phyloP scores from a whole-genome alignment of 2,888 invertebrate species.

The Cylindroiulus punctatus region DNA sequence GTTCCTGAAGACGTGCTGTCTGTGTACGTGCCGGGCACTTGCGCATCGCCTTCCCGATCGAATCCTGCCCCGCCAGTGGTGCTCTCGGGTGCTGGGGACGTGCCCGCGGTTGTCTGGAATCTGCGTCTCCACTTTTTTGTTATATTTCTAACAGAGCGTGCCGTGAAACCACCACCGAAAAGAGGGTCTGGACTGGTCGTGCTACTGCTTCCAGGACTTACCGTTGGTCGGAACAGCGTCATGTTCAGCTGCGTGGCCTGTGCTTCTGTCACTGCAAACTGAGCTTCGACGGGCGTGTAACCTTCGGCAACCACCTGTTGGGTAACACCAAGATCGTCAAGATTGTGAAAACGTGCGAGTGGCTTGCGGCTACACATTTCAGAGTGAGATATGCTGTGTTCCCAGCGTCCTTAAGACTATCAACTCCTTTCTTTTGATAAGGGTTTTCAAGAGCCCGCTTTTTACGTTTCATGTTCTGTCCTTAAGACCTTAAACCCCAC shows the following conservation, averaged over 20 bases:
- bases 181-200: not conserved
- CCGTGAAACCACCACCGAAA: constrained; percentile 48
- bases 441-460: no score
- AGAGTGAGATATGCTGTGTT: no score
- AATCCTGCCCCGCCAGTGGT: not conserved
- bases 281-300: constrained; percentile 82
- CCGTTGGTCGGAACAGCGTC: constrained; percentile 69
- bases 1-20: not conserved
- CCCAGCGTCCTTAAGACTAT: no score
- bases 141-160: constrained; percentile 17
- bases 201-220: constrained; percentile 18
- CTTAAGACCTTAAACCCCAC: no score
- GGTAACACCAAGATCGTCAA: no score
- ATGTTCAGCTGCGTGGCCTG: constrained; percentile 87
- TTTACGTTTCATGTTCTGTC: no score
- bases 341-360: no score
- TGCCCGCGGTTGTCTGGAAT: not conserved
- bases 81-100: not conserved
- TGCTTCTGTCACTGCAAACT: constrained; percentile 85
- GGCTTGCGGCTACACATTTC: no score
- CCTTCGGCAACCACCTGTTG: constrained; percentile 83
- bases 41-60: not conserved
- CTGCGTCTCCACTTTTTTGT: constrained; percentile 26
- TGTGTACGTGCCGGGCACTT: not conserved
- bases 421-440: no score